A percentile compares a stretch with the other conserved stretches of the same genome.
These are phyloP conservation scores for Hafferia zeledoni DNA, from an alignment of 2,797 vertebrate species.

Conservation along the genomic window DNA sequence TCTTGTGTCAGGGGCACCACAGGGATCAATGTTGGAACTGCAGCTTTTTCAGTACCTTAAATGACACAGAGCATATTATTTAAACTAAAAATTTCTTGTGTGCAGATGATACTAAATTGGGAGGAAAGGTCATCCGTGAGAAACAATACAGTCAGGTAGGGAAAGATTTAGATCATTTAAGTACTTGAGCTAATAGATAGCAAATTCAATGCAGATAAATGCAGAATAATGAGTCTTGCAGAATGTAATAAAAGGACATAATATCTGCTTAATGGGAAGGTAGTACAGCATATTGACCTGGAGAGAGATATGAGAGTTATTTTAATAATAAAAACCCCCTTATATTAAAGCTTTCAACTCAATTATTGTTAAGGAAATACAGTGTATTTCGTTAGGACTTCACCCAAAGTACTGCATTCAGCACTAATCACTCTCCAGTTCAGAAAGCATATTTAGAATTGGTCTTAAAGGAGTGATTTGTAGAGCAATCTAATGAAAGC, in stretches of 20 bases:
- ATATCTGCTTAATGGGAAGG: conserved; percentile 80
- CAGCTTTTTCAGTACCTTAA: conserved; percentile 60
- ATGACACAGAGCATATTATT: conserved; percentile 66
- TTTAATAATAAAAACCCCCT: conserved; percentile 73
- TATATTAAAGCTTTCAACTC: conserved; percentile 75
- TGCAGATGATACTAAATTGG: conserved; percentile 76
- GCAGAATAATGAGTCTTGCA: conserved; percentile 81
- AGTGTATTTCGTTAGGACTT: conserved; percentile 71
- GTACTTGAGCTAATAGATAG: conserved; percentile 76
- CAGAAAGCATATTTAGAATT: conserved; percentile 71
- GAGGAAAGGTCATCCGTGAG: conserved; percentile 78
- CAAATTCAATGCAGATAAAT: conserved; percentile 83
- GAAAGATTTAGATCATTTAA: conserved; percentile 79
- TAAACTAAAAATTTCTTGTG: conserved; percentile 69
- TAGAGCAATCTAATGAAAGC: conserved; percentile 74
- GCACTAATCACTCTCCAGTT: conserved; percentile 65
- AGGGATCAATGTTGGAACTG: conserved; percentile 50
- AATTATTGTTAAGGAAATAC: conserved; percentile 72
- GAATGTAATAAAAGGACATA: conserved; percentile 80
- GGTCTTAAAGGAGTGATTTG: conserved; percentile 72
- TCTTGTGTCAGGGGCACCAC: conserved; percentile 17
- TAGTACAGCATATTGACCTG: conserved; percentile 79
- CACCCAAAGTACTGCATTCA: conserved; percentile 66
- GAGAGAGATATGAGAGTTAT: conserved; percentile 76
- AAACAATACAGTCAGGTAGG: conserved; percentile 76